phyloP scores from a whole-genome alignment of 1,140 invertebrate genomes.

The Formica exsecta region DNA sequence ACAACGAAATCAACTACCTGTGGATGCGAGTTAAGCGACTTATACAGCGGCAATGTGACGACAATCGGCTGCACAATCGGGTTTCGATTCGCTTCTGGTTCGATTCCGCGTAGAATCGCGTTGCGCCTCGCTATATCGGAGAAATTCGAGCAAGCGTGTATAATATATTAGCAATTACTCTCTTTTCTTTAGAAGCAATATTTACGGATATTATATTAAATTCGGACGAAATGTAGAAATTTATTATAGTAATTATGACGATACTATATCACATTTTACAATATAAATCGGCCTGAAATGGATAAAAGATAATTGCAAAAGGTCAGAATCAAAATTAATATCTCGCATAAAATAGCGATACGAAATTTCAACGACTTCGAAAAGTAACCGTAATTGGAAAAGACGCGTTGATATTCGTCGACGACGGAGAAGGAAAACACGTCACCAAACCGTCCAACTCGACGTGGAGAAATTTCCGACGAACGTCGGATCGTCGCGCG shows the following conservation, averaged over 20 bases:
- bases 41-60: constrained; percentile 32
- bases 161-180: not conserved
- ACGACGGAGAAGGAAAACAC: constrained; percentile 27
- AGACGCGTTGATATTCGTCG: constrained; percentile 5
- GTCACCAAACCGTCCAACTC: not conserved
- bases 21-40: constrained; percentile 81
- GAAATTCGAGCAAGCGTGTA: not conserved
- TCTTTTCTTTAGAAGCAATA: not conserved
- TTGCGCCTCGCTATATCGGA: constrained; percentile 20
- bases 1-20: constrained; percentile 84
- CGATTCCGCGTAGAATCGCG: constrained; percentile 44
- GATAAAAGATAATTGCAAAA: constrained; percentile 13
- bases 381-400: constrained; percentile 50
- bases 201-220: not conserved
- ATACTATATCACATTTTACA: too few relatives aligned
- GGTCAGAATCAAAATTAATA: constrained; percentile 31
- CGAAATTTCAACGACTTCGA: constrained; percentile 20
- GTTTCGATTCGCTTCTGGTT: constrained; percentile 50
- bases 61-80: constrained; percentile 55
- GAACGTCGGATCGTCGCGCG: constrained; percentile 54
- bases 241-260: not conserved
- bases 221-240: too few relatives aligned
- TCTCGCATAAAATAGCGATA: not conserved
- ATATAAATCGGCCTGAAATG: not conserved
- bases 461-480: constrained; percentile 51